Evolutionary conservation across 1,140 invertebrate species (phyloP).

Genomic region (Dendrolimus kikuchii): DNA sequence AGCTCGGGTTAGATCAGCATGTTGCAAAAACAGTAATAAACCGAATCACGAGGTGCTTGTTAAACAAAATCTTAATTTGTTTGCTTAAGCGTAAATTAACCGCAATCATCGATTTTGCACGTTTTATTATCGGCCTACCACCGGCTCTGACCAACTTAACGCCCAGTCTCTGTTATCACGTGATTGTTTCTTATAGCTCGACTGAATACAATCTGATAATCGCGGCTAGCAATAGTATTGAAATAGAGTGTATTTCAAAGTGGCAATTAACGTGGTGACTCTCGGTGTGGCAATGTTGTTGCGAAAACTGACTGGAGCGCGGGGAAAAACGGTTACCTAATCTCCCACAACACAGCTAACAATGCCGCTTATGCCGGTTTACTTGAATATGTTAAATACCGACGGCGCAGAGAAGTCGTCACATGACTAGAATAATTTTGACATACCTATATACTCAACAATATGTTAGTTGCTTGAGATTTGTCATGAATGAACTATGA

Average conservation of each 20-base stretch:
- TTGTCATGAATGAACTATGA: too few relatives aligned
- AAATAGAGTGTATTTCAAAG: constrained; percentile 26
- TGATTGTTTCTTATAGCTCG: constrained; percentile 20
- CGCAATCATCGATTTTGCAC: constrained; percentile 27
- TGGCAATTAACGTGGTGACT: constrained; percentile 34
- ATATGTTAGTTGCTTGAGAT: too few relatives aligned
- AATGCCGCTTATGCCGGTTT: constrained; percentile 16
- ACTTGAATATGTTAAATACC: neutral
- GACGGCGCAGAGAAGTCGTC: too few relatives aligned
- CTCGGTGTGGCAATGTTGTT: constrained; percentile 45
- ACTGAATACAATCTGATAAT: constrained; percentile 21
- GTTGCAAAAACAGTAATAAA: too few relatives aligned
- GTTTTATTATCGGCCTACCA: constrained; percentile 15
- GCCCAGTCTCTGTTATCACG: constrained; percentile 15
- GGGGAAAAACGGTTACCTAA: constrained; percentile 51
- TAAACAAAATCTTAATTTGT: neutral
- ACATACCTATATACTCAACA: too few relatives aligned
- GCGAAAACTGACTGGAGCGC: constrained; percentile 38
- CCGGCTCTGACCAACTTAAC: constrained; percentile 12
- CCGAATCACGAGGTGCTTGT: too few relatives aligned
- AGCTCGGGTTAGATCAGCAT: too few relatives aligned
- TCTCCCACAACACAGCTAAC: constrained; percentile 25
- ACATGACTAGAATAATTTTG: too few relatives aligned
- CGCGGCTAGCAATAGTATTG: constrained; percentile 24
- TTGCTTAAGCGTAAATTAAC: constrained; percentile 14